A percentile compares a stretch with the other conserved stretches of the same genome.
phyloP scores from a whole-genome alignment of 2,888 invertebrate species.

The Pyrgus malvae region DNA sequence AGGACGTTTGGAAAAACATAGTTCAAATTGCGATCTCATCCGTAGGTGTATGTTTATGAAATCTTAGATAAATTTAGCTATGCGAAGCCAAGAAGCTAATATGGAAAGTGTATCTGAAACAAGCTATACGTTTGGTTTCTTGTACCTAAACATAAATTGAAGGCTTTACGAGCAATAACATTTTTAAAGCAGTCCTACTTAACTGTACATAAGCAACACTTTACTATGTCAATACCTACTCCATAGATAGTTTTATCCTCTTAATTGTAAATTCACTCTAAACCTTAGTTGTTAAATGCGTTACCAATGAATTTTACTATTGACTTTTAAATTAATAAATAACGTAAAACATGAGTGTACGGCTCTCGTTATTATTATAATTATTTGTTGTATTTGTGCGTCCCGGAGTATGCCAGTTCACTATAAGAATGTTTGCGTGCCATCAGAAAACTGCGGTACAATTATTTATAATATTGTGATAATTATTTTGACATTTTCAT shows the following conservation, averaged over 20 bases:
- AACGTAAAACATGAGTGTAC: slow-evolving; percentile 1
- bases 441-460: slow-evolving; percentile 1
- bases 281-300: slow-evolving; percentile 70
- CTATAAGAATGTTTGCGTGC: neutral
- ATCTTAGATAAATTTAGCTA: slow-evolving; percentile 72
- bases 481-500: neutral
- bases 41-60: slow-evolving; percentile 73
- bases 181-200: neutral
- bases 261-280: slow-evolving; percentile 62
- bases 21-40: slow-evolving; percentile 81
- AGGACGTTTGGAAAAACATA: slow-evolving; percentile 68
- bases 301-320: slow-evolving; percentile 76
- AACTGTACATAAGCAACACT: neutral
- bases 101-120: slow-evolving; percentile 46
- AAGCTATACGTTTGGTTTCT: neutral
- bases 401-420: neutral
- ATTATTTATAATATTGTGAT: slow-evolving; percentile 1
- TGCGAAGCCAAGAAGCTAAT: slow-evolving; percentile 78
- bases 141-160: neutral
- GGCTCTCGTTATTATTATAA: neutral
- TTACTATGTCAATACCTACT: slow-evolving; percentile 14
- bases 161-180: neutral
- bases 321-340: slow-evolving; percentile 31
- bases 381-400: slow-evolving; percentile 10
- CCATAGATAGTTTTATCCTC: slow-evolving; percentile 38